phyloP scores from a whole-genome alignment of 2,888 invertebrate genomes.

The Eucera pruinosa region DNA sequence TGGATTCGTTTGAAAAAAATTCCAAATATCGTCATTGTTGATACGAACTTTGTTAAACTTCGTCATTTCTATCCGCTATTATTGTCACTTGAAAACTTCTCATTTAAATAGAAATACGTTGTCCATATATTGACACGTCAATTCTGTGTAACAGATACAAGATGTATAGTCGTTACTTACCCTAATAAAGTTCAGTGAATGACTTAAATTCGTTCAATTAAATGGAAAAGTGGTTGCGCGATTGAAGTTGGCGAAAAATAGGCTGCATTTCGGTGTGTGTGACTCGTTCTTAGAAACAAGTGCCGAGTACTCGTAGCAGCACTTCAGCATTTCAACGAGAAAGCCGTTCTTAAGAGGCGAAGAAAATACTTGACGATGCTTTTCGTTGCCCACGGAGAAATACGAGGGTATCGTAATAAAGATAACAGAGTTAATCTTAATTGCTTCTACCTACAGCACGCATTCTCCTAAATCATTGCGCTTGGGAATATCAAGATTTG shows the following conservation, averaged over 20 bases:
- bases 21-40: too few species aligned
- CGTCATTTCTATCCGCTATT: too few species aligned
- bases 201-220: slow-evolving; percentile 6
- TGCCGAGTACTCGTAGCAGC: slow-evolving; percentile 1
- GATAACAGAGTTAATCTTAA: background rate
- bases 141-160: too few species aligned
- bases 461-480: too few species aligned
- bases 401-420: background rate
- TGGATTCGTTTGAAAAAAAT: too few species aligned
- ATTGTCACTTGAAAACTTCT: too few species aligned
- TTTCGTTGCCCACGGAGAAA: background rate
- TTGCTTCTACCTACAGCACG: background rate
- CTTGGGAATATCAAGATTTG: too few species aligned
- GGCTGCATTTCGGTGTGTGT: background rate
- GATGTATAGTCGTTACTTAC: too few species aligned
- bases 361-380: slow-evolving; percentile 16
- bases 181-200: background rate
- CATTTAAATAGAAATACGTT: too few species aligned
- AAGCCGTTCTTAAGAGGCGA: background rate
- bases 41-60: too few species aligned
- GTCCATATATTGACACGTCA: too few species aligned
- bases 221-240: background rate
- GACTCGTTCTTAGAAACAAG: slow-evolving; percentile 21
- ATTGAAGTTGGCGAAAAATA: slow-evolving; percentile 5
- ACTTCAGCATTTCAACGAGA: slow-evolving; percentile 15